These are phyloP conservation scores for Peromyscus melanophrys DNA, from an alignment of 2,797 vertebrate genomes.

Conservation along the genomic window DNA sequence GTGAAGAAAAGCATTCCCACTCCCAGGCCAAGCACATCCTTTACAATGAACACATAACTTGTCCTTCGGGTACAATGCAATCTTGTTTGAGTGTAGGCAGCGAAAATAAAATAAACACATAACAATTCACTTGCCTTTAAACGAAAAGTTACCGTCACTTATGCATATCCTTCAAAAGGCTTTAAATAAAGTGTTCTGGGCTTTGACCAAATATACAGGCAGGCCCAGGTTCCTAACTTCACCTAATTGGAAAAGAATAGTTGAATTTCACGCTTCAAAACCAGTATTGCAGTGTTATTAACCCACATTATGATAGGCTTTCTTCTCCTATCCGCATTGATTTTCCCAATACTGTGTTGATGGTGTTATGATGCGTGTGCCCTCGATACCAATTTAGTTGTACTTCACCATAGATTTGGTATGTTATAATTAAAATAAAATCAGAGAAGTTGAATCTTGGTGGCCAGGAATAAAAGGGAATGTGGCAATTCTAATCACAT, in stretches of 20 bases:
- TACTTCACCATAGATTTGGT: not conserved
- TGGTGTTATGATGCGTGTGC: not conserved
- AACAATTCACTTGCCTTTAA: conserved; percentile 15
- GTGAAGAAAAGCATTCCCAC: not conserved
- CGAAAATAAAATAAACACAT: conserved; percentile 33
- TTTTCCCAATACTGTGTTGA: conserved; percentile 25
- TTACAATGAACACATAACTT: conserved; percentile 27
- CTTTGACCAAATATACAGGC: not conserved
- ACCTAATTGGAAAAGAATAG: not conserved
- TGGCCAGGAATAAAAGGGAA: not conserved
- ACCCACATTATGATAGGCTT: not conserved
- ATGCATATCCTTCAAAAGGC: not conserved
- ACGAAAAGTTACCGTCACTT: conserved; percentile 5
- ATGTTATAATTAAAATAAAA: conserved; percentile 63
- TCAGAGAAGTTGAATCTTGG: not conserved
- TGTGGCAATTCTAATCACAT: not conserved
- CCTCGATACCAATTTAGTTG: not conserved
- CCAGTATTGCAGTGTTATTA: not conserved
- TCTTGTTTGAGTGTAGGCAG: not conserved
- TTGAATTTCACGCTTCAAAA: conserved; percentile 3
- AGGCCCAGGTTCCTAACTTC: conserved; percentile 19
- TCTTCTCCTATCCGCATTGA: not conserved
- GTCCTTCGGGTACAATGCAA: not conserved
- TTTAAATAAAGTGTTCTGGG: conserved; percentile 51
- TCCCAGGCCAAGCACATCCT: not conserved